These are phyloP conservation scores for Takifugu ocellatus DNA, from an alignment of 2,797 vertebrate genomes.

Conservation along the genomic window DNA sequence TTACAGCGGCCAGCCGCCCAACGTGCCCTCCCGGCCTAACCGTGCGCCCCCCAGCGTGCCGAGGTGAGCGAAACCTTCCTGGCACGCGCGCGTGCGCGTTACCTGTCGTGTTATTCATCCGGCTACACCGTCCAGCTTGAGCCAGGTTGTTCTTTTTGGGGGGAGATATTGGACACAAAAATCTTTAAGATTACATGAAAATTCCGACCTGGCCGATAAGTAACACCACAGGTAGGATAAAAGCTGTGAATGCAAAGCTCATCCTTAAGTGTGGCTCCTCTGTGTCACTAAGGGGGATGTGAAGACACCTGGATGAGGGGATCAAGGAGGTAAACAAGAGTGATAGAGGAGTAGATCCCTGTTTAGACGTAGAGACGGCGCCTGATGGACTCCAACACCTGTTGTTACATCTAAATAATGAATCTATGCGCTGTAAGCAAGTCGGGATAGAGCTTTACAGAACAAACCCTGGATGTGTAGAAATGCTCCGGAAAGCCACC, in stretches of 20 bases:
- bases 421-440: no score
- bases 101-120: no score
- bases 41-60: conserved; percentile 95
- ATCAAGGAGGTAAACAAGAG: conserved; percentile 59
- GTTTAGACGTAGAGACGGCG: conserved; percentile 25
- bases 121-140: no score
- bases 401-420: no score
- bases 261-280: conserved; percentile 49
- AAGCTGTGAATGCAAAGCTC: conserved; percentile 8
- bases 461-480: no score
- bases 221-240: no score
- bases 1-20: conserved; percentile 91
- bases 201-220: neutral
- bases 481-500: conserved; percentile 6
- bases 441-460: no score
- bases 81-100: no score
- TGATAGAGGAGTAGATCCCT: conserved; percentile 22
- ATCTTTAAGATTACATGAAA: neutral
- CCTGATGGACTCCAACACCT: neutral
- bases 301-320: conserved; percentile 56
- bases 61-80: conserved; percentile 80
- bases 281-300: conserved; percentile 66
- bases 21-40: conserved; percentile 95
- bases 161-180: neutral
- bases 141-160: no score